Percentiles rank a stretch among this genome's conserved stretches.
These are phyloP conservation scores for Temnothorax curvispinosus DNA, from an alignment of 1,140 invertebrate genomes.

Conservation along the genomic window DNA sequence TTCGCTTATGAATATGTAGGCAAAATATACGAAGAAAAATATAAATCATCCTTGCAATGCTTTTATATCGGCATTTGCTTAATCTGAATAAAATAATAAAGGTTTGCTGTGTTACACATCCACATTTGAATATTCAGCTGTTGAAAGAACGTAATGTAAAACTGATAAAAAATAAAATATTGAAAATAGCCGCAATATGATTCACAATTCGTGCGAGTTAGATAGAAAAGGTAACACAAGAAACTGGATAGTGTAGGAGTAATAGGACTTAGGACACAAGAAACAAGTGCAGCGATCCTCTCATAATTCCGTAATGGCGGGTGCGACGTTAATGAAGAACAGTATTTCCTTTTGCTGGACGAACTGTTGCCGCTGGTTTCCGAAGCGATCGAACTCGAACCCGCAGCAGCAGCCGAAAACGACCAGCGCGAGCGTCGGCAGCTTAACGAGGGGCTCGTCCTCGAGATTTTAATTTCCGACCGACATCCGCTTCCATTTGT, in stretches of 20 bases:
- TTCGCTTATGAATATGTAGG: conserved; percentile 53
- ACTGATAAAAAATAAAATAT: neutral
- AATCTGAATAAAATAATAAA: conserved; percentile 1
- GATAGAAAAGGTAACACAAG: neutral
- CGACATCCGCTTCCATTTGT: conserved; percentile 73
- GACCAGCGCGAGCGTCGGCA: conserved; percentile 27
- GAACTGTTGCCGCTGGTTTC: conserved; percentile 28
- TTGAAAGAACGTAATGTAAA: neutral
- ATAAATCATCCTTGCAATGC: neutral
- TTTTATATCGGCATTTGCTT: neutral
- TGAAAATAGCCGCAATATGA: neutral
- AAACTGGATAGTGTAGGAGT: neutral
- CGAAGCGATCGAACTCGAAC: conserved; percentile 49
- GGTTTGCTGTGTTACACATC: neutral
- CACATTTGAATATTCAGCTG: neutral
- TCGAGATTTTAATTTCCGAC: conserved; percentile 74
- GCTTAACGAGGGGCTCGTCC: conserved; percentile 69
- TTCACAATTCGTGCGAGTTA: neutral
- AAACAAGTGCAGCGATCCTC: neutral
- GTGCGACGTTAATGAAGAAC: conserved; percentile 29
- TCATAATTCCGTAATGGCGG: conserved; percentile 5
- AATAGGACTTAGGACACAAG: neutral
- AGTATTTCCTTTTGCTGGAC: neutral
- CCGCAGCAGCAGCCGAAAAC: conserved; percentile 37
- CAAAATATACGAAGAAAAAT: conserved; percentile 5